Base-by-base conservation (phyloP, 2,888 invertebrate species). In the Crioceris asparagi region DNA sequence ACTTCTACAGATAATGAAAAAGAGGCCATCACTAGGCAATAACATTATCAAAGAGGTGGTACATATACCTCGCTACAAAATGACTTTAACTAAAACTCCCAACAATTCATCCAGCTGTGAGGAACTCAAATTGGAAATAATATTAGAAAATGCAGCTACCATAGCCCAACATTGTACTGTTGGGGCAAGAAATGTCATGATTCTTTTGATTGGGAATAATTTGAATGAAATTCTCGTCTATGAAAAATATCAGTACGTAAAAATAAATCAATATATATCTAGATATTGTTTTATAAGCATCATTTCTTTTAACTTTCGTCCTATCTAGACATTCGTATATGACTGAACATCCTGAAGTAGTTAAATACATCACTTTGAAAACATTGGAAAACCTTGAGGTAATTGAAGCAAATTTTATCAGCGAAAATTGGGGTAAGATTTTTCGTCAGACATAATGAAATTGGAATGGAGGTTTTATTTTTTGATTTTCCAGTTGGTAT, bases 11-110 rank as follows among this genome's bases (percentile, higher is more conserved):
- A 79, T 83, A 54, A 70, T 81, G 52, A 80, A 79, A 57, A 72
- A 79, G 56, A 74, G 77, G 27, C 75, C 83, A 10, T 84, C 84
- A 29, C 75, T 79, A 46, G 85, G 85, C 3, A 79, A 78, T 54
- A 61, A 72, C 29, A 55, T 85, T 3, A 68, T 72, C 27, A 76
- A 78, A 43, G 71, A 75, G 59, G 70, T 79, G 10, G 60, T 63
- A 29, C 61, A 71, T 14, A 64, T 83, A 3, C 84, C 84, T 1
- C 70, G 72, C 49, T 84, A 81, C 58, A 59, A 64, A 16, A 43
- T 79, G 11, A 58, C 40, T 5, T 19, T 65, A 29, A 49, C 64
- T 48, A 52, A 72, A 2, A 40, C 47, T 1, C 19, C 14, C 15
- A 32, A 46, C 23, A 25, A 23, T 33, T 2, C 15, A 8, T 19